These are phyloP conservation scores for Thripadectes ignobilis DNA, from an alignment of 2,797 vertebrate genomes.

Conservation along the genomic window DNA sequence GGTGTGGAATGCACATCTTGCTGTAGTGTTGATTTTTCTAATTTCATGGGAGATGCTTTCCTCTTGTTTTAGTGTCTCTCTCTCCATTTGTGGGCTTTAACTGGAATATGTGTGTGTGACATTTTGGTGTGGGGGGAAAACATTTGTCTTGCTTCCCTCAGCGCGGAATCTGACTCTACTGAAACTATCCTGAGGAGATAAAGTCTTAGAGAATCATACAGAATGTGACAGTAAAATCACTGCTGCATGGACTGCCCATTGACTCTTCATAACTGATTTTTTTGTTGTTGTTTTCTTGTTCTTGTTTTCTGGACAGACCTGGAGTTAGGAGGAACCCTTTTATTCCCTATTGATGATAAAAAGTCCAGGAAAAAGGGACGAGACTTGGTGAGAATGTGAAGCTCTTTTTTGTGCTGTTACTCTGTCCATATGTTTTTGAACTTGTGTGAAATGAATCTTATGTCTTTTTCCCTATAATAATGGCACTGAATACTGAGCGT, in stretches of 20 bases:
- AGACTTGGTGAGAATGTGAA: conserved; percentile 82
- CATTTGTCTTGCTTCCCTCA: neutral
- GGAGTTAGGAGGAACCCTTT: conserved; percentile 85
- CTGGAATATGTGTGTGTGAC: neutral
- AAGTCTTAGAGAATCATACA: neutral
- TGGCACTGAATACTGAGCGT: neutral
- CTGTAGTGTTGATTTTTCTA: neutral
- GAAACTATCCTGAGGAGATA: neutral
- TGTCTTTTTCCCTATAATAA: neutral
- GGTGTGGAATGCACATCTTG: neutral
- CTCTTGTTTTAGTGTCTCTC: neutral
- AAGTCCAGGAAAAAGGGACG: conserved; percentile 83
- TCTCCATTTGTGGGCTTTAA: neutral
- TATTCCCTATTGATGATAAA: conserved; percentile 91
- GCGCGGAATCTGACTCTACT: neutral
- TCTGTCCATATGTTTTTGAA: neutral
- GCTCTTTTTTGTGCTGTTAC: neutral
- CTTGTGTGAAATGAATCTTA: neutral
- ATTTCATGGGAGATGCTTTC: neutral
- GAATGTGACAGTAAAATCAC: neutral
- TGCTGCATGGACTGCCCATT: neutral
- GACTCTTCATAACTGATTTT: neutral
- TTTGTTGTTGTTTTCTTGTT: neutral
- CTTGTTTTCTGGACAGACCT: conserved; percentile 80
- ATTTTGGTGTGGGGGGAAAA: rapidly evolving